Evolutionary conservation across 2,888 invertebrate species (phyloP).

Genomic region (Apodemia duryi): DNA sequence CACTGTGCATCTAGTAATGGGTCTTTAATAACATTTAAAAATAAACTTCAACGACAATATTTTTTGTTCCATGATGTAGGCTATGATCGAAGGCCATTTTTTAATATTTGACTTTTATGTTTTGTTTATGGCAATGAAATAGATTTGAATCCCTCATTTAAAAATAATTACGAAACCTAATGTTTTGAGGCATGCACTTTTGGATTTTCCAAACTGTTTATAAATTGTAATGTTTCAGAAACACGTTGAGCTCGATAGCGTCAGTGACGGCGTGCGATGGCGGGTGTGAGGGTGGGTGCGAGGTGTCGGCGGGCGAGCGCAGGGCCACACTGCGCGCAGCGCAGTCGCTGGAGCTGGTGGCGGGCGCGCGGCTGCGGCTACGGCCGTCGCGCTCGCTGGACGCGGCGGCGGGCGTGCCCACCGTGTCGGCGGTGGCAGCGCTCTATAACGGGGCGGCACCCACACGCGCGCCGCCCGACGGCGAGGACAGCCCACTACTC

Average conservation of each 20-base stretch:
- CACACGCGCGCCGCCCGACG: conserved; percentile 54
- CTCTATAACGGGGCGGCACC: conserved; percentile 63
- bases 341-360: conserved; percentile 39
- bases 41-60: too few species aligned
- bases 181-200: too few species aligned
- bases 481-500: conserved; percentile 51
- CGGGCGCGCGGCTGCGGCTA: conserved; percentile 46
- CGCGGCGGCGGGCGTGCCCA: conserved; percentile 51
- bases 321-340: conserved; percentile 41
- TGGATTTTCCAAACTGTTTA: too few species aligned
- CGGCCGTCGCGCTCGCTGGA: conserved; percentile 60
- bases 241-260: conserved; percentile 83
- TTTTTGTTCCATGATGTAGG: too few species aligned
- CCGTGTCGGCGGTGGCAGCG: conserved; percentile 62
- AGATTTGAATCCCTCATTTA: too few species aligned
- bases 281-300: conserved; percentile 27
- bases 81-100: too few species aligned
- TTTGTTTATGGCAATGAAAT: too few species aligned
- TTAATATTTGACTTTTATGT: too few species aligned
- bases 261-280: conserved; percentile 79
- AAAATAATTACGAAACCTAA: not conserved
- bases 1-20: too few species aligned
- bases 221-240: conserved; percentile 41
- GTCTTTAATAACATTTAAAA: too few species aligned
- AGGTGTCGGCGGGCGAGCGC: conserved; percentile 18